Evolutionary conservation across 2,113 vertebrate species (phyloP), one percentile per base, ranked within the genome.

Genomic region (Cavia aperea): DNA sequence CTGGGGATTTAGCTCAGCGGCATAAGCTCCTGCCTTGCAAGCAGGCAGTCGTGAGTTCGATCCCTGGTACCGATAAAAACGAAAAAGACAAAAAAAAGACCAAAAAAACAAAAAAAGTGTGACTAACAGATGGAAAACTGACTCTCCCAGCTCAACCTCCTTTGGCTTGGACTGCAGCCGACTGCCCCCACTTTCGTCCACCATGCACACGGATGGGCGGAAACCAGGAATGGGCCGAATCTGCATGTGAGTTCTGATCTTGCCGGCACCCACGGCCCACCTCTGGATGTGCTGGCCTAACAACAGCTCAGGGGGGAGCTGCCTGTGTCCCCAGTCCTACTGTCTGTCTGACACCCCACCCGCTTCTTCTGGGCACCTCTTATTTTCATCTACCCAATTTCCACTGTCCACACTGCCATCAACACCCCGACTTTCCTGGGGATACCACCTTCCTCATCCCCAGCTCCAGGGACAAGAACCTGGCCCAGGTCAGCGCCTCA

Each of bases 201-300:
- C 60, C 9, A 18, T 10, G 14, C 8, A 36, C 26, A 7, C 23
- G 14, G 5, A 46, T 19, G 73, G 23, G 5, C 7, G 21, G 43
- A 0, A 5, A 43, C 58, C 4, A 0, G 4, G 21, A 43, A 31
- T 1, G 10, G 8, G 2, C 24, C 5, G 2, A 13, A 5, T 8
- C 7, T 9, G 46, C 56, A 2, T 3, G 0, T 4, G 31, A 23
- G 4, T 15, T 39, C 8, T 18, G 7, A 23, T 15, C 43, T 23
- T 23, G 10, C 14, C 2, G 18, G 66, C 58, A 16, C 24, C 56
- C 39, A 6, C 3, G 18, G 1, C 21, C 60, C 43, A 2, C 31
- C 13, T 65, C 51, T 7, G 9, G 36, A 36, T 2, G 11, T 1
- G 15, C 0, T 29, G 36, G 19, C 18, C 56, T 33, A 39, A 63